phyloP scores from a whole-genome alignment of 2,113 vertebrate species.

The Meles meles region DNA sequence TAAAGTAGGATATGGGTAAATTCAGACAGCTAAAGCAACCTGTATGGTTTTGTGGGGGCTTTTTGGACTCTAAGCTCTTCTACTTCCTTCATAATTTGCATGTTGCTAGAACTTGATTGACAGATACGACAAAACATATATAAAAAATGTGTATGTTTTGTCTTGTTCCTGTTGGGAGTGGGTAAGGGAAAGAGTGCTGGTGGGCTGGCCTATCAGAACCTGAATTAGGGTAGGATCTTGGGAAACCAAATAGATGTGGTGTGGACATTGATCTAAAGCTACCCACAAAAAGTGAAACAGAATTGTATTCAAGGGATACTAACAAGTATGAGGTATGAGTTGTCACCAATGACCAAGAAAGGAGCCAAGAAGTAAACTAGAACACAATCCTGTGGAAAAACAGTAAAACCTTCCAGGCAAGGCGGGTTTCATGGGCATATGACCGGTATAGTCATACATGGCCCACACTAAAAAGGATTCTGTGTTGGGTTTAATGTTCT shows the following conservation, averaged over 20 bases:
- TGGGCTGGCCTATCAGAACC: background rate
- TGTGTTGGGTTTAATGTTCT: background rate
- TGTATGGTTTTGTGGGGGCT: background rate
- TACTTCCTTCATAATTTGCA: background rate
- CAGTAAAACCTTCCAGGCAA: background rate
- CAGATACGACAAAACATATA: background rate
- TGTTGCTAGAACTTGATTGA: background rate
- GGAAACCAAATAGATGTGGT: background rate
- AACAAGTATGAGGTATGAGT: background rate
- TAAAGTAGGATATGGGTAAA: background rate
- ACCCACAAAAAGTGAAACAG: background rate
- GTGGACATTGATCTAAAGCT: background rate
- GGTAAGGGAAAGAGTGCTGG: background rate
- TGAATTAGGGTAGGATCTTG: background rate
- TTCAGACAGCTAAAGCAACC: background rate
- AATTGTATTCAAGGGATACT: background rate
- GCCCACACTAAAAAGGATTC: background rate
- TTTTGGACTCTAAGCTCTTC: background rate
- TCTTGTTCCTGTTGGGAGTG: background rate
- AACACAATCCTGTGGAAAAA: background rate
- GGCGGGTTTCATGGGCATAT: background rate
- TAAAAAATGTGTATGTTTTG: background rate
- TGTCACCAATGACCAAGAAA: background rate
- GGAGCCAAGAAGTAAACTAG: background rate
- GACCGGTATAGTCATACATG: accelerated